Percentiles rank a stretch among this genome's conserved stretches.
Conservation (phyloP, 1,140 invertebrate genomes). For the Hylyphantes graminicola region DNA sequence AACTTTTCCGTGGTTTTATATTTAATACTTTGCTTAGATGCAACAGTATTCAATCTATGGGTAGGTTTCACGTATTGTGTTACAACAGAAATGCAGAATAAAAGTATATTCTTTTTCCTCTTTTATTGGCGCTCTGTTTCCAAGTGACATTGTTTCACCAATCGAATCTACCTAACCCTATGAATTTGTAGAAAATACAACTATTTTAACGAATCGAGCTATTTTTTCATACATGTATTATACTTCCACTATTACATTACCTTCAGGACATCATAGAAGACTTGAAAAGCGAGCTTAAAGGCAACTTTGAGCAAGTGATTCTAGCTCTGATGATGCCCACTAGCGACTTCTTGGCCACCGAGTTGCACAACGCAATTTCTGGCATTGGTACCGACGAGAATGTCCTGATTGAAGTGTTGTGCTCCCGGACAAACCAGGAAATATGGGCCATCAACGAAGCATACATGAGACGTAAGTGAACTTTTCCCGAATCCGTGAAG, state of each 20-base stretch:
- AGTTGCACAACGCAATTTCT: constrained; percentile 84
- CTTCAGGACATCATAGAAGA: constrained; percentile 86
- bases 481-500: not conserved
- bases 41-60: no score
- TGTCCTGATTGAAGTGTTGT: constrained; percentile 66
- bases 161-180: no score
- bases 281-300: constrained; percentile 88
- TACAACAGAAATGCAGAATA: no score
- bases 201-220: no score
- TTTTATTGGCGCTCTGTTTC: no score
- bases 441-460: constrained; percentile 66
- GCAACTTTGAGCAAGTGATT: constrained; percentile 89
- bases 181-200: no score
- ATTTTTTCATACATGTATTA: no score
- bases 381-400: constrained; percentile 70
- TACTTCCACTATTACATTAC: not conserved
- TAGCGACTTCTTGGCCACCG: constrained; percentile 86
- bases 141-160: no score
- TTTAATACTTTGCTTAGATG: no score
- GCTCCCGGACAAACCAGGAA: constrained; percentile 65
- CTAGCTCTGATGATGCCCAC: constrained; percentile 89
- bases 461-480: constrained; percentile 65
- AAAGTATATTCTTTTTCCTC: no score
- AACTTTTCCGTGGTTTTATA: no score
- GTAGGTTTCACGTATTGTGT: no score